Conservation (phyloP, 2,888 invertebrate genomes). For the Ophion costatus region DNA sequence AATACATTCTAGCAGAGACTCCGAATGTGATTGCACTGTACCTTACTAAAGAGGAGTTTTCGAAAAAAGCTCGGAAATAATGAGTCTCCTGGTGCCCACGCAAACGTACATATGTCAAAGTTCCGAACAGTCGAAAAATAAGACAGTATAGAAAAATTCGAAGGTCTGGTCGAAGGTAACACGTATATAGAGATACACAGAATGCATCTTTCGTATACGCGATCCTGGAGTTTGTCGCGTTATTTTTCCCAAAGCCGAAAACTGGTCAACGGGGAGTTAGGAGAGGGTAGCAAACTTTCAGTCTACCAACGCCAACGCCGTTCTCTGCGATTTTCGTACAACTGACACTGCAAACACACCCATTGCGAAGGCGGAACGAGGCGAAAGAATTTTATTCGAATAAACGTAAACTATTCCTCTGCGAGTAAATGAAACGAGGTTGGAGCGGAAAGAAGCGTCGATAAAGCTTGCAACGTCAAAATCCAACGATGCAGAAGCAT, state of each 20-base stretch:
- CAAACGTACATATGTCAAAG: neutral
- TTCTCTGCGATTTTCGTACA: constrained; percentile 54
- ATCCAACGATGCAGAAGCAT: no score
- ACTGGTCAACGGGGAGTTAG: neutral
- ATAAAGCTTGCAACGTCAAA: neutral
- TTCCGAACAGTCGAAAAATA: constrained; percentile 31
- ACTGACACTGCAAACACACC: constrained; percentile 37
- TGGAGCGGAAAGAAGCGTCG: no score
- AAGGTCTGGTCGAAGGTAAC: constrained; percentile 32
- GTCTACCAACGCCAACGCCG: constrained; percentile 56
- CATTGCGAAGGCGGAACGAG: constrained; percentile 5
- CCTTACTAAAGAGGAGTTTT: neutral
- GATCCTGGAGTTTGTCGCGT: constrained; percentile 50
- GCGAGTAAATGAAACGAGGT: no score
- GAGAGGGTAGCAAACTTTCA: constrained; percentile 52
- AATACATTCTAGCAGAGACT: neutral
- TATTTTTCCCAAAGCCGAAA: constrained; percentile 49
- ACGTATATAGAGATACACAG: neutral
- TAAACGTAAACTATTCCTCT: neutral
- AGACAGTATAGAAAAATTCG: constrained; percentile 26
- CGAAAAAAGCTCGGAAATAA: constrained; percentile 34
- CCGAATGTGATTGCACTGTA: neutral
- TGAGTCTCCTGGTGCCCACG: neutral
- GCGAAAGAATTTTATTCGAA: constrained; percentile 12
- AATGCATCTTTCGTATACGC: neutral